phyloP scores from a whole-genome alignment of 2,113 vertebrate genomes.

The Tichodroma muraria region DNA sequence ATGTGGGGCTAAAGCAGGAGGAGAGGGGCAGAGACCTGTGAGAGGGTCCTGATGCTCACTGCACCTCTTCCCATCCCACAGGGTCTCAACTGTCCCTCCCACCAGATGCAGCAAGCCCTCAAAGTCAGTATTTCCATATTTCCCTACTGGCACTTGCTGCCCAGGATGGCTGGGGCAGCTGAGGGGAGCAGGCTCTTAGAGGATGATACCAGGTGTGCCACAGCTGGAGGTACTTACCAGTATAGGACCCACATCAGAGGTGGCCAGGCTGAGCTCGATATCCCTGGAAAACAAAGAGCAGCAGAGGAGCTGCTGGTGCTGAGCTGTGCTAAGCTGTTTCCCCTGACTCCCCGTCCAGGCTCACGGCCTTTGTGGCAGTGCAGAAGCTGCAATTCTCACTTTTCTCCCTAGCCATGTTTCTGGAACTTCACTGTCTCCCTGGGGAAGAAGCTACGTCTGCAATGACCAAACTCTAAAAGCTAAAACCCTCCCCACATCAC shows the following conservation, averaged over 20 bases:
- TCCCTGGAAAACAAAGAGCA: conserved; percentile 11
- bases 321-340: neutral
- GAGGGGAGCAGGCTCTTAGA: neutral
- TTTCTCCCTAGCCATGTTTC: neutral
- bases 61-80: neutral
- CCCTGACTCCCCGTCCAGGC: rapidly evolving
- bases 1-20: neutral
- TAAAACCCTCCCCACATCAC: rapidly evolving
- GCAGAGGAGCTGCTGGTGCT: neutral
- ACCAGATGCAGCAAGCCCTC: neutral
- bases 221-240: neutral
- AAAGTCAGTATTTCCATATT: neutral
- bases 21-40: neutral
- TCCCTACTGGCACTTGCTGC: neutral
- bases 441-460: neutral
- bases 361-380: neutral
- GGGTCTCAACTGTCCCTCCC: neutral
- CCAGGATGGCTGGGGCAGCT: neutral
- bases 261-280: conserved; percentile 1
- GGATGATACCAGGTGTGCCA: neutral
- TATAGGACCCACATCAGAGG: conserved; percentile 12
- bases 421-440: neutral
- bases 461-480: neutral
- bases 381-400: neutral
- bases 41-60: neutral